Evolutionary conservation across 2,797 vertebrate species (phyloP), one percentile per base, ranked within the genome.

Genomic region (Melanotaenia maccullochi): DNA sequence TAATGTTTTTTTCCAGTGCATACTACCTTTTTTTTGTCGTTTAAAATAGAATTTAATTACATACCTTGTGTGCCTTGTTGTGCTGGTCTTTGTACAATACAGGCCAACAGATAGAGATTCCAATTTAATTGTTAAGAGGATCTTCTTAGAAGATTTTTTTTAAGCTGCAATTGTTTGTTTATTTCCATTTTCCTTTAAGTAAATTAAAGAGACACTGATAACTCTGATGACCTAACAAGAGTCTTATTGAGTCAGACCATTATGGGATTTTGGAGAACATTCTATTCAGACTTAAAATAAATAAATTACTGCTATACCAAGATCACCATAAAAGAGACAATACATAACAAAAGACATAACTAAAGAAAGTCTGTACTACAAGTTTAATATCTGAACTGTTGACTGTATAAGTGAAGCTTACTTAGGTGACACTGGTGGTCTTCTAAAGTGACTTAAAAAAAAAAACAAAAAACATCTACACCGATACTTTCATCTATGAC

Each of bases 151-250:
- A 80, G 76, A 79, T 73, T 24, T 78, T 65, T 42, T 73, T 80
- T 85, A 85, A 49, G 47, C 47, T 49, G 47, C 8, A n/a, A 84
- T 79, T 86, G 44, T 71, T 75, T 84, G 76, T 65, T 82, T 71
- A 82, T 79, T 73, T 54, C 70, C 73, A 76, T 68, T 63, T 81
- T 86, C 79, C 84, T 71, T 81, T 73, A 71, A 83, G 78, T 93
- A 92, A 92, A 94, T 94, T 91, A 93, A 93, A 93, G 63, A 88
- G 57, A 85, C 56, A 84, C 70, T 79, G 83, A 81, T 82, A 58
- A 82, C 84, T 78, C 82, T 84, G 47, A 71, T 47, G 0, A 67
- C 64, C 11, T 11, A 60, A 9, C 2, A 30, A 67, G 58, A 49
- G 63, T 80, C n/a, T 85, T 83, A 59, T 59, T 59, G n/a, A 40